Evolutionary conservation across 1,140 invertebrate genomes (phyloP).

Genomic region (Drosophila setifemur): DNA sequence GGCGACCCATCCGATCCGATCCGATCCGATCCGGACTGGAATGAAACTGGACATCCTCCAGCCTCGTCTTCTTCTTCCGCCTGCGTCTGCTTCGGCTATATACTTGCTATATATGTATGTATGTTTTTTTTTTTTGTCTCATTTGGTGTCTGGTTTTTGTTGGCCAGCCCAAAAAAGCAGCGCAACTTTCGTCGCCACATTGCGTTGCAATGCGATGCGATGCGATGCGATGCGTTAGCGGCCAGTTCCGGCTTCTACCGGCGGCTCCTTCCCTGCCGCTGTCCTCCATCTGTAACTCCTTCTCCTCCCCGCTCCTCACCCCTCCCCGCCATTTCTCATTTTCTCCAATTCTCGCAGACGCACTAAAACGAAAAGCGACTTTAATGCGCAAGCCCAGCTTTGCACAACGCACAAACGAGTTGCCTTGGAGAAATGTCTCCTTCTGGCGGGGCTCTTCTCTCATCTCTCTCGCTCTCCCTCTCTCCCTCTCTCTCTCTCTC

Average conservation of each 20-base stretch:
- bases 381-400: constrained; percentile 48
- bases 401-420: too few relatives aligned
- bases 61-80: constrained; percentile 58
- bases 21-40: too few relatives aligned
- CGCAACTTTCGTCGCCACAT: constrained; percentile 66
- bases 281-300: too few relatives aligned
- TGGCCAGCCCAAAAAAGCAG: constrained; percentile 72
- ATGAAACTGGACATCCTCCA: constrained; percentile 51
- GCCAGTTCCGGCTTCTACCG: constrained; percentile 73
- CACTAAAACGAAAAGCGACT: constrained; percentile 61
- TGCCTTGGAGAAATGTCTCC: not conserved
- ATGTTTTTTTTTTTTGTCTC: not conserved
- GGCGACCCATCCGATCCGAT: too few relatives aligned
- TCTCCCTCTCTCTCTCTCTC: not conserved
- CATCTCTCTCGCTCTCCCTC: not conserved
- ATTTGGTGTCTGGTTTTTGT: constrained; percentile 42
- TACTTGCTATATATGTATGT: not conserved
- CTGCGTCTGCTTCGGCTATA: constrained; percentile 39
- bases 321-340: not conserved
- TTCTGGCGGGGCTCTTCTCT: constrained; percentile 6
- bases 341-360: constrained; percentile 32
- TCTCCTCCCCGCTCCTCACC: not conserved
- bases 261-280: constrained; percentile 21
- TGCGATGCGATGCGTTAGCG: constrained; percentile 32
- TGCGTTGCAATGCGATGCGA: constrained; percentile 46